These are phyloP conservation scores for Meteorus sp. DNA, from an alignment of 1,140 invertebrate species.

Conservation along the genomic window DNA sequence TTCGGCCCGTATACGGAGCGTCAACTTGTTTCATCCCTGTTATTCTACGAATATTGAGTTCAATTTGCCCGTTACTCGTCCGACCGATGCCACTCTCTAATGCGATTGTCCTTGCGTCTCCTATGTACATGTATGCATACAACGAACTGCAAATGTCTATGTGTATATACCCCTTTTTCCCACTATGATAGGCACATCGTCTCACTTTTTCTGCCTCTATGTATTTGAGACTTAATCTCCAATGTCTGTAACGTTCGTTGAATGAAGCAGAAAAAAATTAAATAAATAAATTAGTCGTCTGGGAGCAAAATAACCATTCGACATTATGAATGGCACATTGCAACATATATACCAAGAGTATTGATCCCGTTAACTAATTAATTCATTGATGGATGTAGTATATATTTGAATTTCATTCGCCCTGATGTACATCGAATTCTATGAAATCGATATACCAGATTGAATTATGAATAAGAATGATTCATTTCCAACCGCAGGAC, in stretches of 20 bases:
- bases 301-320: slow-evolving; percentile 3
- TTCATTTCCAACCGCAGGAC: no score
- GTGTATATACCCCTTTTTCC: background rate
- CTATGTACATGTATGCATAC: slow-evolving; percentile 26
- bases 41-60: slow-evolving; percentile 58
- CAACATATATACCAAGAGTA: background rate
- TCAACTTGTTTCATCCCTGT: slow-evolving; percentile 58
- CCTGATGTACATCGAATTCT: no score
- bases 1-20: slow-evolving; percentile 46
- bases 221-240: slow-evolving; percentile 1
- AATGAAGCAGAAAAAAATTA: background rate
- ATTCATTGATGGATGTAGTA: slow-evolving; percentile 5
- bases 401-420: no score
- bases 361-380: background rate
- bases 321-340: slow-evolving; percentile 17
- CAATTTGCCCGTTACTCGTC: slow-evolving; percentile 54
- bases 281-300: no score
- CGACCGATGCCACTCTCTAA: slow-evolving; percentile 46
- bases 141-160: background rate
- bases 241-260: background rate
- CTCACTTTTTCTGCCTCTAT: background rate
- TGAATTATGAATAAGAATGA: background rate
- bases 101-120: slow-evolving; percentile 53
- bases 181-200: background rate
- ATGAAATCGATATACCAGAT: background rate